Percentiles rank a stretch among this genome's conserved stretches.
Evolutionary conservation across 1,140 invertebrate genomes (phyloP).

Genomic region (Drosophila triauraria): DNA sequence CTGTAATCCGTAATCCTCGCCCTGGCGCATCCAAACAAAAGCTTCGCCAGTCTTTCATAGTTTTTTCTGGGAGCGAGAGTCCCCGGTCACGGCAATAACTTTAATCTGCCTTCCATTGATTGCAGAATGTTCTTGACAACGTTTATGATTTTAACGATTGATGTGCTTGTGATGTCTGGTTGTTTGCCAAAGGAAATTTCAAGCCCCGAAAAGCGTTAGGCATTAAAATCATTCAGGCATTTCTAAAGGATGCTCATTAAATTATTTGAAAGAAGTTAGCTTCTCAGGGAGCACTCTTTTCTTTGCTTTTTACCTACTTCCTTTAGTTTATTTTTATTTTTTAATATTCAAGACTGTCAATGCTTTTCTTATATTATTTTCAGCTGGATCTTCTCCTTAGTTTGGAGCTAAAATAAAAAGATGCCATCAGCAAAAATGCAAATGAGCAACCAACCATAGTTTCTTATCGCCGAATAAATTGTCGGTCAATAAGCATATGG

Average conservation of each 20-base stretch:
- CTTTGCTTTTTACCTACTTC: neutral
- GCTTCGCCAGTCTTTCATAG: slow-evolving; percentile 26
- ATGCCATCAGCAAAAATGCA: slow-evolving; percentile 39
- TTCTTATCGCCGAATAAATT: slow-evolving; percentile 53
- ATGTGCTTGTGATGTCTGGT: slow-evolving; percentile 19
- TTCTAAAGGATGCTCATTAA: too few relatives aligned
- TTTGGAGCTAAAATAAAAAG: neutral
- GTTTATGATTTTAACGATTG: slow-evolving; percentile 32
- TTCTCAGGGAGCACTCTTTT: too few relatives aligned
- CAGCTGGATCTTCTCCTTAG: neutral
- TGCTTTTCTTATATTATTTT: neutral
- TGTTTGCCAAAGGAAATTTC: slow-evolving; percentile 8
- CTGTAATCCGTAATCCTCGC: slow-evolving; percentile 47
- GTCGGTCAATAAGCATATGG: slow-evolving; percentile 49
- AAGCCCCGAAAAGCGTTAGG: neutral
- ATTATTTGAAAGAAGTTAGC: too few relatives aligned
- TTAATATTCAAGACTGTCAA: neutral
- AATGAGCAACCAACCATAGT: slow-evolving; percentile 16
- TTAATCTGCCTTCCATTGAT: slow-evolving; percentile 47
- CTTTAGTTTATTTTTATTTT: neutral
- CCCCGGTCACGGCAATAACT: slow-evolving; percentile 43
- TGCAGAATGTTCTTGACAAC: slow-evolving; percentile 11
- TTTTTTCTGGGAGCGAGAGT: slow-evolving; percentile 14
- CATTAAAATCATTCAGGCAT: neutral
- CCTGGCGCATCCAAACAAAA: slow-evolving; percentile 28